These are phyloP conservation scores for Actenoides hombroni DNA, from an alignment of 2,113 vertebrate genomes.

Conservation along the genomic window DNA sequence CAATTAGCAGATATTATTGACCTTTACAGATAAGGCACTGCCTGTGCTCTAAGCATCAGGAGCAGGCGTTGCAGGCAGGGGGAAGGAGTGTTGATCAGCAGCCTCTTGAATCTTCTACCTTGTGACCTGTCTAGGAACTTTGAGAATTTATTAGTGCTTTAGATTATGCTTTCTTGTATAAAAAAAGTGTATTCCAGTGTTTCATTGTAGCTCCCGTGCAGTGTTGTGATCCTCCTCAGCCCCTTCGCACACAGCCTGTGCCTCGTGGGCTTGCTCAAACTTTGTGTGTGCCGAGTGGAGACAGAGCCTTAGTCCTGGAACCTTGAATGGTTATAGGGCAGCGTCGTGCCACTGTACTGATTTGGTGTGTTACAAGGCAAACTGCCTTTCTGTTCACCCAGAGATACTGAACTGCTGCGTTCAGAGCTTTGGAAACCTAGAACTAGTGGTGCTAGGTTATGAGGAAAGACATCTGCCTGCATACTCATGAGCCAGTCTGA, in stretches of 20 bases:
- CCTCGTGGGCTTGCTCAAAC: background rate
- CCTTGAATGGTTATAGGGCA: background rate
- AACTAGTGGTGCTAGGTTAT: background rate
- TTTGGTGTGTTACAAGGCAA: background rate
- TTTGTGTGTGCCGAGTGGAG: background rate
- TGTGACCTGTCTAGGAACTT: background rate
- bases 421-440: background rate
- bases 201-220: background rate
- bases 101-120: background rate
- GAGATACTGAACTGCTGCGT: background rate
- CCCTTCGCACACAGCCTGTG: rapidly evolving
- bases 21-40: background rate
- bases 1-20: background rate
- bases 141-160: background rate
- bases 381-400: background rate
- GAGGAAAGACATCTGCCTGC: background rate
- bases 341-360: rapidly evolving
- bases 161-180: background rate
- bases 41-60: background rate
- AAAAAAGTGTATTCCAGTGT: background rate
- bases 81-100: background rate
- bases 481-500: background rate
- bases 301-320: background rate
- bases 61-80: background rate
- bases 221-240: background rate